Conservation (phyloP, 1,140 invertebrate genomes). For the Nomia melanderi region DNA sequence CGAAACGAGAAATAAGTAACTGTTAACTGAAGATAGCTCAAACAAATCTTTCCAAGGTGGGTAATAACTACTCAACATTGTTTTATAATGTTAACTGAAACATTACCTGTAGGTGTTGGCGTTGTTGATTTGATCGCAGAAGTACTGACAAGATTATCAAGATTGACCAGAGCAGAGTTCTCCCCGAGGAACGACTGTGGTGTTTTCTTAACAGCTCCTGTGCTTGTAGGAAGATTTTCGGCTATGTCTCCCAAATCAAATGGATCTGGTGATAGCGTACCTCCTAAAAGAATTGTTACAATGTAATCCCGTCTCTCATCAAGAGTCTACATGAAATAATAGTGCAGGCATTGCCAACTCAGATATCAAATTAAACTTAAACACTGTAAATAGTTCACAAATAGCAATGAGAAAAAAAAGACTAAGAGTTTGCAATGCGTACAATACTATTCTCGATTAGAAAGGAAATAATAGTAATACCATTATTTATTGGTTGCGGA, state of each 20-base stretch:
- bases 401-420: neutral
- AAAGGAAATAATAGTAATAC: slow-evolving; percentile 60
- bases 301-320: neutral
- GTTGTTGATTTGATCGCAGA: slow-evolving; percentile 74
- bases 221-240: slow-evolving; percentile 80
- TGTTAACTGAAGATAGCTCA: too few species aligned
- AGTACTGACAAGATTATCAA: slow-evolving; percentile 95
- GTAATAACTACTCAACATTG: neutral
- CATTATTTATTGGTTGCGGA: slow-evolving; percentile 77
- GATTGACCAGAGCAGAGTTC: slow-evolving; percentile 95
- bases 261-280: slow-evolving; percentile 83
- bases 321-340: too few species aligned
- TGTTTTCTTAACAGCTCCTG: slow-evolving; percentile 88
- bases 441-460: neutral
- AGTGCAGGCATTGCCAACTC: neutral
- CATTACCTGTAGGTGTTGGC: slow-evolving; percentile 76
- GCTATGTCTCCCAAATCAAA: slow-evolving; percentile 86
- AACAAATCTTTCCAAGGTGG: too few species aligned
- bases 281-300: slow-evolving; percentile 61
- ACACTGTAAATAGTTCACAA: too few species aligned
- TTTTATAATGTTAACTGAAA: slow-evolving; percentile 23
- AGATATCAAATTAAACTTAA: neutral
- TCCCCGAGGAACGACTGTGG: slow-evolving; percentile 96
- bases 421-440: neutral
- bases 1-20: too few species aligned